Base-by-base conservation (phyloP, 2,888 invertebrate species). In the Cheilosia variabilis region DNA sequence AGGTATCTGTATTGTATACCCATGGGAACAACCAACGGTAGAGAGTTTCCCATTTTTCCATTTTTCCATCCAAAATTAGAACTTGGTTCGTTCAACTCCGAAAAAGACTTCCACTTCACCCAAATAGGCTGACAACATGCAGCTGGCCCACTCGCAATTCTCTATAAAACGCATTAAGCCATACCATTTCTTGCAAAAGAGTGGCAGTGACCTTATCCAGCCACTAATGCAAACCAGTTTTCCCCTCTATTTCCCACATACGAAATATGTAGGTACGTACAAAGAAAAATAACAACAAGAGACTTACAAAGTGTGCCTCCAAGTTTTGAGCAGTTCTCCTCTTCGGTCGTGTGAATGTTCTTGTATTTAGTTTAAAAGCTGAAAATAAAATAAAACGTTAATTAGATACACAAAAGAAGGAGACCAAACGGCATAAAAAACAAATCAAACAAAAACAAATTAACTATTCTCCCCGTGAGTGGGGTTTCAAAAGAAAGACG, bases 311-410 rank as follows among this genome's bases (percentile, higher is more conserved):
- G 87, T 90, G 90, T 68, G 89, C 79, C 66, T 92, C 92, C 87
- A 91, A 89, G 89, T 90, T 91, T 88, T 90, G 90, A 83, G 89
- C 88, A 62, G 89, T 87, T 88, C 90, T 90, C 77, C 91, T 89
- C 88, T 91, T 92, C 19, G 92, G 91, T 66, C 92, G 90, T 79
- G 92, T 92, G 82, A 92, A 92, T 78, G 92, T 92, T 89, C 92
- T 91, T 65, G 92, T 91, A 84, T 92, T 92, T 78, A 90, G 88
- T 89, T 91, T 91, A 87, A 90, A 90, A 65, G 89, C 92, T 92
- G 87, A 58, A 88, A 87, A 79, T 34, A 63, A 60, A 52, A 55
- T 10, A 80, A 55, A 73, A 19, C 55, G 47, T 80, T 45, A 66
- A 86, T 86, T 79, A 81, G 72, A 69, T 15, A 47, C 47, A 58